Conservation (phyloP, 2,888 invertebrate genomes). For the Ectemnius cavifrons region DNA sequence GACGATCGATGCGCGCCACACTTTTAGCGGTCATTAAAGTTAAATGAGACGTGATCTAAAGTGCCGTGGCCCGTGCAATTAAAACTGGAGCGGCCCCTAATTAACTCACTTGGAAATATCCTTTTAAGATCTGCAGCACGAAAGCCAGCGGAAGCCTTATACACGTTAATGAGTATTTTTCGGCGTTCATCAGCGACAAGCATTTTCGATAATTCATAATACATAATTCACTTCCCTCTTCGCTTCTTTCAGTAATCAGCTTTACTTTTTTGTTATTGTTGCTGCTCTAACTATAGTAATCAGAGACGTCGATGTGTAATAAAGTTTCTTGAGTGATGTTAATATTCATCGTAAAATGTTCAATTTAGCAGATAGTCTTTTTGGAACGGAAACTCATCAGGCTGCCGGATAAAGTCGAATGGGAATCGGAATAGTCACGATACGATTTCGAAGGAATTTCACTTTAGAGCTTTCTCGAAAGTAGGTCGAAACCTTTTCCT, state of each 20-base stretch:
- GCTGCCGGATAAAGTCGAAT: too few species aligned
- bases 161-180: conserved; percentile 9
- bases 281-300: too few species aligned
- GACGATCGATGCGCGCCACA: not conserved
- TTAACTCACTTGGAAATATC: conserved; percentile 8
- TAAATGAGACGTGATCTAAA: not conserved
- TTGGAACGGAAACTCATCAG: too few species aligned
- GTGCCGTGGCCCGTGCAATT: not conserved
- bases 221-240: conserved; percentile 7
- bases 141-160: not conserved
- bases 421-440: too few species aligned
- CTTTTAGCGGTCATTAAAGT: conserved; percentile 2
- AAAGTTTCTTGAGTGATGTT: too few species aligned
- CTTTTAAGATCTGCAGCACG: not conserved
- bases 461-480: too few species aligned
- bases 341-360: too few species aligned
- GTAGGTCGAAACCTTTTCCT: not conserved
- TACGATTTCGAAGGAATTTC: too few species aligned
- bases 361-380: too few species aligned
- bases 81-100: conserved; percentile 3
- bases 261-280: not conserved
- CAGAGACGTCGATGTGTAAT: too few species aligned
- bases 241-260: conserved; percentile 18
- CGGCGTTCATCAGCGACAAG: conserved; percentile 11
- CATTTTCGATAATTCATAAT: conserved; percentile 15